Evolutionary conservation across 2,888 invertebrate genomes (phyloP).

Genomic region (Anoplius nigerrimus): DNA sequence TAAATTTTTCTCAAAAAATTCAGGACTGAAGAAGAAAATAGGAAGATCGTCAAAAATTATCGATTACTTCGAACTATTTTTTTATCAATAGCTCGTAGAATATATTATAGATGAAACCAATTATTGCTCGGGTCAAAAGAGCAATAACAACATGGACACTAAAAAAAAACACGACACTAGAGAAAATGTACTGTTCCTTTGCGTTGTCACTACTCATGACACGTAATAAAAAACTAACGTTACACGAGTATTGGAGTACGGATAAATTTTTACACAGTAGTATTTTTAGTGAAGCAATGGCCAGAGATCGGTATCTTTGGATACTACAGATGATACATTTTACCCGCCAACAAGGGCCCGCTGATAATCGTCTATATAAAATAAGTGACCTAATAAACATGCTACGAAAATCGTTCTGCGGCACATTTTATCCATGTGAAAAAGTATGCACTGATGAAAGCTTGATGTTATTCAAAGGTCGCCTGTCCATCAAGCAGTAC

Average conservation of each 20-base stretch:
- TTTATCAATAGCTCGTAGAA: slow-evolving; percentile 32
- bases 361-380: slow-evolving; percentile 33
- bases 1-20: slow-evolving; percentile 25
- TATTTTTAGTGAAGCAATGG: slow-evolving; percentile 40
- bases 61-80: slow-evolving; percentile 32
- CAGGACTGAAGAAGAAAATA: slow-evolving; percentile 26
- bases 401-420: slow-evolving; percentile 8
- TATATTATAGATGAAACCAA: slow-evolving; percentile 33
- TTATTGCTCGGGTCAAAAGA: slow-evolving; percentile 28
- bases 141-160: slow-evolving; percentile 31
- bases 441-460: slow-evolving; percentile 8
- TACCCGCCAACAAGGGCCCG: slow-evolving; percentile 34
- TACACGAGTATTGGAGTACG: slow-evolving; percentile 46
- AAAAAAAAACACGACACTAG: slow-evolving; percentile 32
- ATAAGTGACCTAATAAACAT: slow-evolving; percentile 7
- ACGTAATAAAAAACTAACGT: slow-evolving; percentile 34
- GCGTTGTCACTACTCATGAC: slow-evolving; percentile 29
- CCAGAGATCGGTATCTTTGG: slow-evolving; percentile 44
- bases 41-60: slow-evolving; percentile 22
- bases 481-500: no score
- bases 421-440: slow-evolving; percentile 8
- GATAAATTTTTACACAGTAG: slow-evolving; percentile 32
- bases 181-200: slow-evolving; percentile 33
- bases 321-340: slow-evolving; percentile 47
- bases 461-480: slow-evolving; percentile 6